Evolutionary conservation across 2,797 vertebrate genomes (phyloP), one percentile per base, ranked within the genome.

Genomic region (Rhincodon typus): DNA sequence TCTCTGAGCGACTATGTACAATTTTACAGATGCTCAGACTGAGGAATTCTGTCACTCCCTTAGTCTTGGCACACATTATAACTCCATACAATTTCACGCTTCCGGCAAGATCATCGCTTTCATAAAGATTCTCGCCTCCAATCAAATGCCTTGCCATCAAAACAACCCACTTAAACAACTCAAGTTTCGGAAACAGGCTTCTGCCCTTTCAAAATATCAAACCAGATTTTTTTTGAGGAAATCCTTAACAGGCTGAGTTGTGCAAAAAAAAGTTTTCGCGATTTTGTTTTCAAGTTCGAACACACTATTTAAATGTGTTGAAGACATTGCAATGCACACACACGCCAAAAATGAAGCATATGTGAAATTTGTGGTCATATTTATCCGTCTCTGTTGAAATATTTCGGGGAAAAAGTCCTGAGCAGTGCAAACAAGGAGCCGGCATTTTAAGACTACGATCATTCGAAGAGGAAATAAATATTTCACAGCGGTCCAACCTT

Each of bases 361-460:
- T 50, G 46, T 74, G 15, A 67, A 21, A 53, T 74, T 30, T 30
- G 27, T 72, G 70, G 25, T 90, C 17, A 30, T 72, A 94, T 50
- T 94, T 50, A 74, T 50, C 67, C 3, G 67, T 95, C 53, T n/a
- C 94, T 57, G 27, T 77, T 95, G 69, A 50, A 95, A 95, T 94
- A 53, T 46, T 2, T 34, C 38, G 62, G 30, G 94, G 46, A 4
- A 15, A 6, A 21, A 74, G 34, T 57, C 94, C 94, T 77, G 70
- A 95, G 94, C 94, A n/a, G 77, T 57, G 94, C 13, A 77, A 95
- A 95, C 70, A 95, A 77, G 70, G 69, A 57, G 74, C 77, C 69
- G 70, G 94, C 46, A 50, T 50, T 95, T 95, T 57, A 21, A 95
- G 72, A 74, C 50, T 34, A 27, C 53, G 17, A 30, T 38, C 38